phyloP scores from a whole-genome alignment of 2,113 vertebrate genomes.

The Pantherophis guttatus region DNA sequence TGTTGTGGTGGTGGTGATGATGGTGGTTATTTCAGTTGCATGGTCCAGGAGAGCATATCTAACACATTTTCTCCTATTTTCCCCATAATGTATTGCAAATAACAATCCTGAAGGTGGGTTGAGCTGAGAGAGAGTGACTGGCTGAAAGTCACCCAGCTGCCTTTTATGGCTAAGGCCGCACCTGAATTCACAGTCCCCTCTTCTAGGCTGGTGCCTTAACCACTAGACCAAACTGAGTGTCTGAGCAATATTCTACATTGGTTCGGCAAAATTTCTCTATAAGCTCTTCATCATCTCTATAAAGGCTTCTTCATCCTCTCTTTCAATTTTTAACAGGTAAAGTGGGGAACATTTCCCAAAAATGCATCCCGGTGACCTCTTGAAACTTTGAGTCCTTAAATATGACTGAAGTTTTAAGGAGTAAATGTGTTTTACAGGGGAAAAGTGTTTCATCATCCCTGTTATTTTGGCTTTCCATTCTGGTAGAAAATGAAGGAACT shows the following conservation, averaged over 20 bases:
- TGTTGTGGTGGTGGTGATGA: too few relatives aligned
- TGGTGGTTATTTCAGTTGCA: background rate
- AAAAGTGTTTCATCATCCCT: background rate
- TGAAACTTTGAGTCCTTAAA: background rate
- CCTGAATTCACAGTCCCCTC: background rate
- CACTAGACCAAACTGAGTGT: too few relatives aligned
- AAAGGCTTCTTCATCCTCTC: background rate
- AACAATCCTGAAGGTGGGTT: background rate
- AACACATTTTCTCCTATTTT: background rate
- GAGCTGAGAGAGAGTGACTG: background rate
- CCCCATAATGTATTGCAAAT: background rate
- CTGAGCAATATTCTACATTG: background rate
- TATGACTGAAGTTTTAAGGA: background rate
- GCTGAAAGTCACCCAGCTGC: background rate
- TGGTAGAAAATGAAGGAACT: background rate
- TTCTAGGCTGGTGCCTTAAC: background rate
- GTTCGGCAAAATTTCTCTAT: background rate
- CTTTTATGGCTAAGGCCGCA: background rate
- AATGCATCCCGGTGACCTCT: background rate
- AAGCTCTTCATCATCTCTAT: background rate
- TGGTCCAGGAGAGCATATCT: background rate
- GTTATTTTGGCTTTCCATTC: background rate
- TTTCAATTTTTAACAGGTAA: background rate
- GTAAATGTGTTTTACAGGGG: background rate
- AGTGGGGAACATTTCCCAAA: background rate